Conservation (phyloP, 2,888 invertebrate species). For the Agrochola macilenta region DNA sequence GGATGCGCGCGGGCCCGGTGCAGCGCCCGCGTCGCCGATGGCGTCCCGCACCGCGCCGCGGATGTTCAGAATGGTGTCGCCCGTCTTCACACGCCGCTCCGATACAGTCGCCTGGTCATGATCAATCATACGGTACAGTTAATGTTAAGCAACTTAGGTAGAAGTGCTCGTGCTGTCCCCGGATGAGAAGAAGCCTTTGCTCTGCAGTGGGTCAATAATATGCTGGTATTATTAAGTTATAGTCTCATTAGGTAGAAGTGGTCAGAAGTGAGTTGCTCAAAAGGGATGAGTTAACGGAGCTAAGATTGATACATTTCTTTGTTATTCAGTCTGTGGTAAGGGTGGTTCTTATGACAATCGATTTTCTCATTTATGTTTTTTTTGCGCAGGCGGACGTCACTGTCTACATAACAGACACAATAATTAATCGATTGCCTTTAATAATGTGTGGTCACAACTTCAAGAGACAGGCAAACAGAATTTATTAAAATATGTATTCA, state of each 20-base stretch:
- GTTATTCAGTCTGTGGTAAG: background rate
- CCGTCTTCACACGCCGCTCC: slow-evolving; percentile 83
- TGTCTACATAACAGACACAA: background rate
- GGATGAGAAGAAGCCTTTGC: background rate
- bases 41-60: slow-evolving; percentile 86
- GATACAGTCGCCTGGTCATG: slow-evolving; percentile 33
- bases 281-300: background rate
- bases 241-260: background rate
- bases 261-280: background rate
- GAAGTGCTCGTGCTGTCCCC: background rate
- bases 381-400: background rate
- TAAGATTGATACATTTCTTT: background rate
- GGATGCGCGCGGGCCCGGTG: slow-evolving; percentile 83
- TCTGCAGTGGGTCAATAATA: no score
- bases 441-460: background rate
- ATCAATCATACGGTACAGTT: background rate
- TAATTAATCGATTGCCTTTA: background rate
- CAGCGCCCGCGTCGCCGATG: slow-evolving; percentile 86
- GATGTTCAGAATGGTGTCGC: slow-evolving; percentile 87
- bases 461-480: background rate
- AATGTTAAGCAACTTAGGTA: background rate
- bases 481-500: background rate
- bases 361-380: background rate
- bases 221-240: no score
- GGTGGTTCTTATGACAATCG: background rate